Evolutionary conservation across 2,888 invertebrate genomes (phyloP).

Genomic region (Xanthia icteritia): DNA sequence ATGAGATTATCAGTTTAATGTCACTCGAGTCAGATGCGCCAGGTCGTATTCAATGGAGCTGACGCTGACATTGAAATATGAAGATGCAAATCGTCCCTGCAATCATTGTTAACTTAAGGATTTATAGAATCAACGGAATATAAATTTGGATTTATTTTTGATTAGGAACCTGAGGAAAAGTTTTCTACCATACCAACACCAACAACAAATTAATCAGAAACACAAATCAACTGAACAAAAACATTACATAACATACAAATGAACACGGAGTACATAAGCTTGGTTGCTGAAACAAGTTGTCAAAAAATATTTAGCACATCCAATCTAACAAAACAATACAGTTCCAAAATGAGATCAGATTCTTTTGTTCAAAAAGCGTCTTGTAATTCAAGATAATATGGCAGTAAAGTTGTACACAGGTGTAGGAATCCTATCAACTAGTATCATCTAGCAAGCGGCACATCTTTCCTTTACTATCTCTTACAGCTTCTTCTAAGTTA

Average conservation of each 20-base stretch:
- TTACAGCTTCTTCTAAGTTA: not conserved
- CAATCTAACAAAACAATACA: not conserved
- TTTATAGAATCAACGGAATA: not conserved
- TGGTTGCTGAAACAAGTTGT: not conserved
- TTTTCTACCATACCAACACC: not conserved
- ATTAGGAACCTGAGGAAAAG: not conserved
- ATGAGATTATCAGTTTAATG: slow-evolving; percentile 73
- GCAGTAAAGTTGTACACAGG: not conserved
- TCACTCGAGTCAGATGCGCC: slow-evolving; percentile 58
- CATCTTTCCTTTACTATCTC: not conserved
- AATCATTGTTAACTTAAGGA: not conserved
- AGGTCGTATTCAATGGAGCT: slow-evolving; percentile 30
- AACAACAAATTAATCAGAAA: not conserved
- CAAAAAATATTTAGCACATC: not conserved
- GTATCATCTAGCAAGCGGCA: not conserved
- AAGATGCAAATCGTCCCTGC: slow-evolving; percentile 28
- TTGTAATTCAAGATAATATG: slow-evolving; percentile 1
- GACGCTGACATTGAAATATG: slow-evolving; percentile 42
- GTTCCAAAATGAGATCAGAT: not conserved
- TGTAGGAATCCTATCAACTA: slow-evolving; percentile 15
- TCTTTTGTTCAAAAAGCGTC: not conserved
- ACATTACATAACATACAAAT: not conserved
- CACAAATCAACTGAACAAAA: not conserved
- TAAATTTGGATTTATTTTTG: not conserved
- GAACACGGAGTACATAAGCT: not conserved